phyloP scores from a whole-genome alignment of 2,113 vertebrate species.

The Cebidichthys violaceus region DNA sequence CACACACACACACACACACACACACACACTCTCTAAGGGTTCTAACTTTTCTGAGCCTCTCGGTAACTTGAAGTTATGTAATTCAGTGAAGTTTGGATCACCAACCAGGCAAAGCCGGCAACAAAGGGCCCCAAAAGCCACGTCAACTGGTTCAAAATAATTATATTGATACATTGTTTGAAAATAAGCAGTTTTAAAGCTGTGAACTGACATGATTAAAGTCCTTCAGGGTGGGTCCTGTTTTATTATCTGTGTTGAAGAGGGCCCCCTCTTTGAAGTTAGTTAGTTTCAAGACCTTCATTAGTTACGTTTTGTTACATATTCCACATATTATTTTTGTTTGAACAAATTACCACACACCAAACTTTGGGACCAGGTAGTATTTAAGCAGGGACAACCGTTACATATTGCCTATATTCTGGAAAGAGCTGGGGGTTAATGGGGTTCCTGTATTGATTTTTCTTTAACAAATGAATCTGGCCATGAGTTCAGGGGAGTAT shows the following conservation, averaged over 20 bases:
- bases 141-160: background rate
- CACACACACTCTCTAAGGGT: background rate
- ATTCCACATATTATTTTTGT: background rate
- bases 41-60: slow-evolving; percentile 1
- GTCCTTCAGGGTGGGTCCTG: background rate
- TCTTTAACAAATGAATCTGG: background rate
- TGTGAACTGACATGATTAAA: background rate
- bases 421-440: background rate
- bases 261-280: background rate
- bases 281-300: background rate
- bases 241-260: background rate
- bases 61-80: background rate
- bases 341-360: background rate
- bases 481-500: background rate
- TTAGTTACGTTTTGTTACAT: background rate
- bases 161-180: background rate
- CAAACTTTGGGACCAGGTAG: background rate
- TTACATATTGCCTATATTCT: background rate
- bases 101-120: background rate
- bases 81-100: background rate
- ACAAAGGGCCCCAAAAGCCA: background rate
- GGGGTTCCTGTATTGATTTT: background rate
- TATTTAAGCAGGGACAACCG: background rate
- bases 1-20: background rate
- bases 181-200: background rate